A percentile compares a stretch with the other conserved stretches of the same genome.
These are phyloP conservation scores for Melanotaenia nigrans DNA, from an alignment of 2,797 vertebrate genomes.

Conservation along the genomic window DNA sequence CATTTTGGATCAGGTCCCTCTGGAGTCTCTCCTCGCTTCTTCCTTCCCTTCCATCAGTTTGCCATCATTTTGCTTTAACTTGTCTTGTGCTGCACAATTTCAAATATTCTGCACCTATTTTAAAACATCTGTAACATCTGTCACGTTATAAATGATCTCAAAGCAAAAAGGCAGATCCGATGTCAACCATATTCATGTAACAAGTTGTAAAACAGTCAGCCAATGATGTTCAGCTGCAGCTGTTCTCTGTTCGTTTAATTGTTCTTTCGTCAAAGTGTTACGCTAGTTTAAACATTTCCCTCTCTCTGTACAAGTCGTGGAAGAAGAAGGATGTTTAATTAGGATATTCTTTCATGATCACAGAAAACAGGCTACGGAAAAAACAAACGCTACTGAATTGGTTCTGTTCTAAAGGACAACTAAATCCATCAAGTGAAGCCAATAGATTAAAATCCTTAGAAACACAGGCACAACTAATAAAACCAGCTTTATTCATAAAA, in stretches of 20 bases:
- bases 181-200: neutral
- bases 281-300: fast-evolving
- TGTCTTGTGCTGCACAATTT: constrained; percentile 1
- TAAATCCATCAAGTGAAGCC: neutral
- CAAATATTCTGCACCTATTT: neutral
- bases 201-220: neutral
- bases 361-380: neutral
- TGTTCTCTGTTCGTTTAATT: neutral
- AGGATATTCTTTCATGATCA: neutral
- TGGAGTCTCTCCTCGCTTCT: neutral
- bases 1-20: constrained; percentile 38
- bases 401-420: neutral
- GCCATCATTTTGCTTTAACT: constrained; percentile 11
- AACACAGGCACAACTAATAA: neutral
- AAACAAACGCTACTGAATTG: neutral
- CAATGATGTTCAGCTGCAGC: neutral
- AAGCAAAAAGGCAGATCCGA: neutral
- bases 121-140: constrained; percentile 23
- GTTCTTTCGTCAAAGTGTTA: neutral
- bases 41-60: neutral
- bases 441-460: neutral
- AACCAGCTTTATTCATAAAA: neutral
- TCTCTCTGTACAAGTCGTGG: neutral
- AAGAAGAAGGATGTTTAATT: neutral
- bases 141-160: fast-evolving